Base-by-base conservation (phyloP, 1,140 invertebrate species). In the Sycophila sp. region DNA sequence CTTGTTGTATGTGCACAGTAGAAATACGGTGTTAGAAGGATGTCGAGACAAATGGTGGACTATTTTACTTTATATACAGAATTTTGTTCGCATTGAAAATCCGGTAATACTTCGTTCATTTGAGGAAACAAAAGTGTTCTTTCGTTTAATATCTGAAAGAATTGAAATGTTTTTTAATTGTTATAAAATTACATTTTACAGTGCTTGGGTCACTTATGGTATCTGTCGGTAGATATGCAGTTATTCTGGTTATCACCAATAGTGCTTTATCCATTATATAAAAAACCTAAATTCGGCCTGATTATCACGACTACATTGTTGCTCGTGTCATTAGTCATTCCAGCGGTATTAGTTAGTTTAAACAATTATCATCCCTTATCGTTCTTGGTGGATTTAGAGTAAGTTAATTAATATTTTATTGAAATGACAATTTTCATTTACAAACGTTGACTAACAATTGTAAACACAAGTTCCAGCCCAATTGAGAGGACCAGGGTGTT, bases 11-110 rank as follows among this genome's bases (percentile, higher is more conserved):
- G 47, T 15, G 5, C 67, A 76, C 0, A 75, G 80, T 1, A n/a
- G n/a, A n/a, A 70, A 4, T 19, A 26, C 55, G 10, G 71, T n/a
- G n/a, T n/a, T 65, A 19, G 24, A 78, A 2, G 71, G 72, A 42
- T 90, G 89, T 74, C 70, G 77, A 47, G 53, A 82, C 3, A 84
- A 86, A 69, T 90, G 89, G 89, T 91, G 89, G 90, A 73, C 81
- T 4, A 87, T 89, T 73, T 60, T 91, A 4, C 76, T 91, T 0
- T 90, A 90, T 73, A 75, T 91, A 22, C 90, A 90, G 71, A 92
- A 91, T 74, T 86, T 90, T 32, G 75, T 87, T 24, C 73, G 85
- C 38, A 73, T 76, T 1, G 76, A 85, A 32, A 70, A 81, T n/a
- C n/a, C n/a, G 76, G 40, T 42, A 42, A 78, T n/a, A n/a, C n/a